Percentiles rank a stretch among this genome's conserved stretches.
Evolutionary conservation across 2,113 vertebrate species (phyloP).

Genomic region (Hydrolagus affinis): DNA sequence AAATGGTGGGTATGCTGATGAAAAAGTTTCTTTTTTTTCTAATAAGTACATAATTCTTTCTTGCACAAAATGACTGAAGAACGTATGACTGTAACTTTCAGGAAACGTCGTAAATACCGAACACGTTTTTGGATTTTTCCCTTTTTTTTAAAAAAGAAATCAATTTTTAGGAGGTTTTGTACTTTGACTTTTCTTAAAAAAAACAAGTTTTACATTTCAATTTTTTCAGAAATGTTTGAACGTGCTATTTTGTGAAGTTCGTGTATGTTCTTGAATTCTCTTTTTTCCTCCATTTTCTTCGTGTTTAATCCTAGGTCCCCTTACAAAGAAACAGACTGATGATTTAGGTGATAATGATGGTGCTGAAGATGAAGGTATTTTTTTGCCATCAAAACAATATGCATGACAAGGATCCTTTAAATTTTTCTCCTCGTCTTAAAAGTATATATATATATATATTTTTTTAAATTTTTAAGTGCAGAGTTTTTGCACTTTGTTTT

Average conservation of each 20-base stretch:
- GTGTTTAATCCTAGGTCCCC: slow-evolving; percentile 99
- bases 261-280: slow-evolving; percentile 97
- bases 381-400: slow-evolving; percentile 84
- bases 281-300: slow-evolving; percentile 86
- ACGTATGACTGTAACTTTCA: not conserved
- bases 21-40: not conserved
- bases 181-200: not conserved
- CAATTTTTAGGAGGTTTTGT: slow-evolving; percentile 16
- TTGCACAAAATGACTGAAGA: not conserved
- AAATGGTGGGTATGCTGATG: slow-evolving; percentile 33
- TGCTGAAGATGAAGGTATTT: slow-evolving; percentile 99
- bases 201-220: slow-evolving; percentile 25
- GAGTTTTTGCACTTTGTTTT: slow-evolving; percentile 72
- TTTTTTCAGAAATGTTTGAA: slow-evolving; percentile 22
- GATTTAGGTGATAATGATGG: slow-evolving; percentile 99
- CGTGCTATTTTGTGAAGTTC: slow-evolving; percentile 61
- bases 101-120: not conserved
- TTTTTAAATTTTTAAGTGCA: slow-evolving; percentile 83
- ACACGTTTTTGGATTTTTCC: not conserved
- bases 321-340: slow-evolving; percentile 99
- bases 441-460: slow-evolving; percentile 66
- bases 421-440: slow-evolving; percentile 80
- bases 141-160: slow-evolving; percentile 14
- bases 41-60: slow-evolving; percentile 7
- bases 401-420: slow-evolving; percentile 86